These are phyloP conservation scores for Tetrapedia diversipes DNA, from an alignment of 2,888 invertebrate genomes.

Conservation along the genomic window DNA sequence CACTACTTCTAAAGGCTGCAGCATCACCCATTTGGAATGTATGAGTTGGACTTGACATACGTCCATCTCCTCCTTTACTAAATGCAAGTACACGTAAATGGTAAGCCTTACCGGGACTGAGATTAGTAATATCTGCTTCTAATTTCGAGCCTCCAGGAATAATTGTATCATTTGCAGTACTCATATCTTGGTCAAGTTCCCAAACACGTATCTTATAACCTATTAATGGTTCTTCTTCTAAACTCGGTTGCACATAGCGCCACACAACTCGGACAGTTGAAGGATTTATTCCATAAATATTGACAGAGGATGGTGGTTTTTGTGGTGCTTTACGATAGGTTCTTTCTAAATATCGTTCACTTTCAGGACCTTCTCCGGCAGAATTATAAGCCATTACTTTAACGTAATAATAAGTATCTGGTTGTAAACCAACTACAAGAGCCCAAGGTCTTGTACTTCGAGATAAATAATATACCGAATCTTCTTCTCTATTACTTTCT, in stretches of 20 bases:
- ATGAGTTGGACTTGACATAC: slow-evolving; percentile 97
- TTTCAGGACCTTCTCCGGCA: slow-evolving; percentile 98
- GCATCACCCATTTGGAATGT: slow-evolving; percentile 93
- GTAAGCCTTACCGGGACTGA: slow-evolving; percentile 93
- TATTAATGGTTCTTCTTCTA: slow-evolving; percentile 95
- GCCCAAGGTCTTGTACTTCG: slow-evolving; percentile 93
- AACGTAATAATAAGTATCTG: slow-evolving; percentile 96
- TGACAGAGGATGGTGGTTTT: slow-evolving; percentile 96
- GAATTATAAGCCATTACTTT: slow-evolving; percentile 98
- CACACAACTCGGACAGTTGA: slow-evolving; percentile 94
- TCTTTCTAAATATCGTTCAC: slow-evolving; percentile 93
- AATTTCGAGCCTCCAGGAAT: slow-evolving; percentile 90
- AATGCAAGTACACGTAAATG: slow-evolving; percentile 95
- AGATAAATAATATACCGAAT: slow-evolving; percentile 92
- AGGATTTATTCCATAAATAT: slow-evolving; percentile 92
- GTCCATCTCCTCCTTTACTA: slow-evolving; percentile 97
- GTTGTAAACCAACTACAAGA: slow-evolving; percentile 95
- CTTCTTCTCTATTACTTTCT: slow-evolving; percentile 89
- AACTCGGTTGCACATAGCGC: slow-evolving; percentile 95
- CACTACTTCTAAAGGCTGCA: slow-evolving; percentile 75
- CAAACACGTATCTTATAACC: slow-evolving; percentile 98
- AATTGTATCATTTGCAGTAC: slow-evolving; percentile 93
- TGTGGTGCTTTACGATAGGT: slow-evolving; percentile 96
- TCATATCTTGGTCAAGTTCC: slow-evolving; percentile 97
- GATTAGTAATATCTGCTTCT: slow-evolving; percentile 89